These are phyloP conservation scores for Pristis pectinata DNA, from an alignment of 2,797 vertebrate species.

Conservation along the genomic window DNA sequence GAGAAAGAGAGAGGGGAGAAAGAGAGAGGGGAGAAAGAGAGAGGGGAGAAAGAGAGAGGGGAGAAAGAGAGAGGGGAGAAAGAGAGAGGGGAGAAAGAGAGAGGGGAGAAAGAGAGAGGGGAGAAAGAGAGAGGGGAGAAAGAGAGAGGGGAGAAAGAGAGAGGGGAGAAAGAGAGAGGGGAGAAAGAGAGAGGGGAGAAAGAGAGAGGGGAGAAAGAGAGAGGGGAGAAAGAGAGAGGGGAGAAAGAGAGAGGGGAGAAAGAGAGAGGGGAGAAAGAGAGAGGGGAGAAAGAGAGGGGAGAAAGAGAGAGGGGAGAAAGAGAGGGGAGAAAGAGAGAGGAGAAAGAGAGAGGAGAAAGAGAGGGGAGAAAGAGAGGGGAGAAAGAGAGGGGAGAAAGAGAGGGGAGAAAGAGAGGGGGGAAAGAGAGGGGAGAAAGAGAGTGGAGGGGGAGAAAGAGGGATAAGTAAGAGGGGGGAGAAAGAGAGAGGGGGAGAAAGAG, in stretches of 20 bases:
- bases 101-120: slow-evolving; percentile 38
- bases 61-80: slow-evolving; percentile 44
- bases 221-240: background rate
- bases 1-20: slow-evolving; percentile 51
- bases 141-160: slow-evolving; percentile 33
- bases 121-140: slow-evolving; percentile 52
- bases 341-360: background rate
- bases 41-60: slow-evolving; percentile 29
- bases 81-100: slow-evolving; percentile 40
- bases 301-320: slow-evolving; percentile 12
- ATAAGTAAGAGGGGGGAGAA: background rate
- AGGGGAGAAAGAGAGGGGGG: slow-evolving; percentile 26
- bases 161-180: slow-evolving; percentile 31
- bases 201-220: slow-evolving; percentile 22
- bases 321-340: too few species aligned
- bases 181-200: slow-evolving; percentile 42
- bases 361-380: slow-evolving; percentile 29
- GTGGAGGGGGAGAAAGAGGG: slow-evolving; percentile 38
- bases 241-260: too few species aligned
- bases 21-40: slow-evolving; percentile 43
- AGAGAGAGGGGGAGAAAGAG: background rate
- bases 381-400: background rate
- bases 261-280: slow-evolving; percentile 31
- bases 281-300: slow-evolving; percentile 38
- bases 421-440: slow-evolving; percentile 37